A percentile compares a stretch with the other conserved stretches of the same genome.
phyloP scores from a whole-genome alignment of 2,113 vertebrate genomes.

The Sinocyclocheilus anshuiensis region DNA sequence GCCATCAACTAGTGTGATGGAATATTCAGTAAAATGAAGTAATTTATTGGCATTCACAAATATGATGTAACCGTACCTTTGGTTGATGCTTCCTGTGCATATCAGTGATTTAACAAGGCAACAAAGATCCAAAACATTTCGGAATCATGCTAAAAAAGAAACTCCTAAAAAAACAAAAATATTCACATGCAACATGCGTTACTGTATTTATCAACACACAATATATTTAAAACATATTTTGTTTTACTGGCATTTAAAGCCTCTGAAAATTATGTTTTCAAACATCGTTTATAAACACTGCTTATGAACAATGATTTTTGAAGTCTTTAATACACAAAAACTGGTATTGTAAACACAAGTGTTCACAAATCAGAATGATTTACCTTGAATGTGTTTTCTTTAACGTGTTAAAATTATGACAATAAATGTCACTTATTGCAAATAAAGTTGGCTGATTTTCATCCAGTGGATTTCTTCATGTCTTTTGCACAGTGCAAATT shows the following conservation, averaged over 20 bases:
- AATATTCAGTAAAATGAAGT: background rate
- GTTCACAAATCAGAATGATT: slow-evolving; percentile 1
- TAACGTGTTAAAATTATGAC: background rate
- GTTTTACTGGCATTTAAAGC: slow-evolving; percentile 13
- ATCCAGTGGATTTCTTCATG: background rate
- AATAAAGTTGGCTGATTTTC: background rate
- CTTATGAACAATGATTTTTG: background rate
- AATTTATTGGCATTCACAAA: slow-evolving; percentile 20
- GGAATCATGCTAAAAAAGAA: slow-evolving; percentile 42
- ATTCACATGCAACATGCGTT: slow-evolving; percentile 54
- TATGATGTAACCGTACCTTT: slow-evolving; percentile 43
- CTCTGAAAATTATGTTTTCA: background rate
- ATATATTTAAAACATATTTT: slow-evolving; percentile 11
- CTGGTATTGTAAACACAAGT: background rate
- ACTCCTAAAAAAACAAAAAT: background rate
- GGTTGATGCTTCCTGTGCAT: slow-evolving; percentile 50
- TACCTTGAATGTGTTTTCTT: background rate
- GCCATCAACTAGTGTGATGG: background rate
- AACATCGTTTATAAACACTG: slow-evolving; percentile 6
- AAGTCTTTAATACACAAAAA: background rate
- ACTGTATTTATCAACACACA: background rate
- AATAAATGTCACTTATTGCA: slow-evolving; percentile 22
- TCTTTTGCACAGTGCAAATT: slow-evolving; percentile 43
- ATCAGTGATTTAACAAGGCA: slow-evolving; percentile 45
- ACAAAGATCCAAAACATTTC: slow-evolving; percentile 18